Evolutionary conservation across 1,140 invertebrate species (phyloP).

Genomic region (Argopecten irradians): DNA sequence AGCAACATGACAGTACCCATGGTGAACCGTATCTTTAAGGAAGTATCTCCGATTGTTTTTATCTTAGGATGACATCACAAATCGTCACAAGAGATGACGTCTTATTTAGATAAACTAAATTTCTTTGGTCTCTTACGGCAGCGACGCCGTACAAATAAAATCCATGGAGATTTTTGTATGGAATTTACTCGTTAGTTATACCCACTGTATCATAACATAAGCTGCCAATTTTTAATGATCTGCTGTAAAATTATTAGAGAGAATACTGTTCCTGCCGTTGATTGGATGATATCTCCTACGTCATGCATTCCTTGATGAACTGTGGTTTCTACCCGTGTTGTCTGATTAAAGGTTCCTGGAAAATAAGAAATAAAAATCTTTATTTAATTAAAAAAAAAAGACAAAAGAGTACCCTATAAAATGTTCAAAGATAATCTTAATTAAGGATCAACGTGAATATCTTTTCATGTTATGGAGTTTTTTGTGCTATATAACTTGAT

Average conservation of each 20-base stretch:
- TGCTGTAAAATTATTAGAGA: neutral
- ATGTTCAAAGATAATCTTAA: too few species aligned
- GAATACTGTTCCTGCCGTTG: neutral
- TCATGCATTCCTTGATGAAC: neutral
- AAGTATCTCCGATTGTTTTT: neutral
- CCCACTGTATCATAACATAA: neutral
- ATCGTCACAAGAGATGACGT: neutral
- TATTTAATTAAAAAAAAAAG: too few species aligned
- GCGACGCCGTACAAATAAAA: neutral
- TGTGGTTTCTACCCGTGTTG: neutral
- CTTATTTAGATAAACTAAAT: neutral
- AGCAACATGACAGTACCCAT: neutral
- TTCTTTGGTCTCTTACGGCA: neutral
- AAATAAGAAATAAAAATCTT: too few species aligned
- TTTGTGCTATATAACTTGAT: too few species aligned
- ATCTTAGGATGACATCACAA: neutral
- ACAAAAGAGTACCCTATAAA: too few species aligned
- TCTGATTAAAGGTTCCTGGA: neutral
- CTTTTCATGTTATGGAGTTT: too few species aligned
- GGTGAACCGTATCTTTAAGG: neutral
- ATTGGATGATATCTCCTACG: neutral
- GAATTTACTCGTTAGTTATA: neutral
- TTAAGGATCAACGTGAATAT: too few species aligned
- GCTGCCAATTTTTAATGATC: neutral
- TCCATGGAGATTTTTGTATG: neutral